Base-by-base conservation (phyloP, 2,797 vertebrate species). In the Echeneis naucrates region DNA sequence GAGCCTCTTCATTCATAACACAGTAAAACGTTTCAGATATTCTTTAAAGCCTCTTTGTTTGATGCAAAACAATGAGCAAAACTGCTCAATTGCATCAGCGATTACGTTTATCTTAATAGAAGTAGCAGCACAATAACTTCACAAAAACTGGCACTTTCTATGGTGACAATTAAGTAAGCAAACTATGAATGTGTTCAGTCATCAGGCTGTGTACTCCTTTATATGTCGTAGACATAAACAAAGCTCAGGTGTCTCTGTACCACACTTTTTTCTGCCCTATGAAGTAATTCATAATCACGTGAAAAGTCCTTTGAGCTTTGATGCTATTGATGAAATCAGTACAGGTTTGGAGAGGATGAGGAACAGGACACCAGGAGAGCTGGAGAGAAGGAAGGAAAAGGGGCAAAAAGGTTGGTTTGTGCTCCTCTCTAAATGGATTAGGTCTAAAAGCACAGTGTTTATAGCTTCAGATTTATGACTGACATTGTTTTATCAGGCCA, bases 401-500 rank as follows among this genome's bases (percentile, higher is more conserved):
- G n/a, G 69, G 48, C 51, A 35, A 30, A 72, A 27, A 72, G 75
- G 54, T 74, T 38, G 77, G 60, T 64, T 71, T 85, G 47, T 56
- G 57, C 68, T 72, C 21, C 2, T 47, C 69, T 81, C 53, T 54
- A 38, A 57, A 54, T 83, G 84, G 87, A 89, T 89, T 77, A 80
- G 59, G 60, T 79, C 72, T 89, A 85, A 90, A 86, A 83, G 83
- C 57, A 24, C 23, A 17, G 63, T 90, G 88, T 90, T 89, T 89
- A 85, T 78, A 88, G 67, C 72, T 78, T 52, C 44, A 80, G 75
- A 89, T 92, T 89, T 86, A 88, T 75, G 72, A 76, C 78, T 54
- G 59, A 83, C 89, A 87, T 86, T 80, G 78, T 89, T 91, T 87
- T 80, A 88, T 90, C 82, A 78, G 88, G 69, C 88, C 90, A 92